Conservation (phyloP, 2,888 invertebrate genomes). For the Theretra japonica region DNA sequence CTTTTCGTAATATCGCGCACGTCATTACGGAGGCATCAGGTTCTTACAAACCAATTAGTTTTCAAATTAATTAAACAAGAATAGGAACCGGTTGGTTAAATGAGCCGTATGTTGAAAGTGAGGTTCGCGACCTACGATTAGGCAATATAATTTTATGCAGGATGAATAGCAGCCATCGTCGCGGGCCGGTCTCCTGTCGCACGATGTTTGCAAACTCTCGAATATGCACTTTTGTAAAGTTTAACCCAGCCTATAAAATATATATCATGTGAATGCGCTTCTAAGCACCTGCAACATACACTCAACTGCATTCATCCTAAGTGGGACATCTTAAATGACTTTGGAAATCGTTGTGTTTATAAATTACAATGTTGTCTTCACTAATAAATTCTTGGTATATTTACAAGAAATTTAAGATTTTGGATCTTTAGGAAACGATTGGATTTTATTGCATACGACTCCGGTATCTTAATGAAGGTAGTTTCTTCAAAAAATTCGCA, state of each 20-base stretch:
- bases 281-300: neutral
- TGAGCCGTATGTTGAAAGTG: conserved; percentile 73
- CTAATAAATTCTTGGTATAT: too few relatives aligned
- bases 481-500: neutral
- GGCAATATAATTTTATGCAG: conserved; percentile 70
- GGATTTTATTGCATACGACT: neutral
- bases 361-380: neutral
- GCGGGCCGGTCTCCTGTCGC: conserved; percentile 5
- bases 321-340: neutral
- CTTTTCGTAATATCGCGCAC: conserved; percentile 68
- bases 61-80: conserved; percentile 76
- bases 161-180: conserved; percentile 51
- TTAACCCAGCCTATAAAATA: conserved; percentile 9
- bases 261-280: neutral
- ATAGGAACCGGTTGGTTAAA: conserved; percentile 70
- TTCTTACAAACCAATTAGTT: conserved; percentile 73
- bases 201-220: conserved; percentile 9
- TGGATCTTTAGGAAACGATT: too few relatives aligned
- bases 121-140: conserved; percentile 74
- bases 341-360: neutral
- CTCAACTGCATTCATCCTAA: neutral
- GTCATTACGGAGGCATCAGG: conserved; percentile 58
- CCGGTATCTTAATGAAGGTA: neutral
- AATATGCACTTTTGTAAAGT: conserved; percentile 23
- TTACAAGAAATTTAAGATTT: too few relatives aligned